phyloP scores from a whole-genome alignment of 2,113 vertebrate species.

The Heterotilapia buettikoferi region DNA sequence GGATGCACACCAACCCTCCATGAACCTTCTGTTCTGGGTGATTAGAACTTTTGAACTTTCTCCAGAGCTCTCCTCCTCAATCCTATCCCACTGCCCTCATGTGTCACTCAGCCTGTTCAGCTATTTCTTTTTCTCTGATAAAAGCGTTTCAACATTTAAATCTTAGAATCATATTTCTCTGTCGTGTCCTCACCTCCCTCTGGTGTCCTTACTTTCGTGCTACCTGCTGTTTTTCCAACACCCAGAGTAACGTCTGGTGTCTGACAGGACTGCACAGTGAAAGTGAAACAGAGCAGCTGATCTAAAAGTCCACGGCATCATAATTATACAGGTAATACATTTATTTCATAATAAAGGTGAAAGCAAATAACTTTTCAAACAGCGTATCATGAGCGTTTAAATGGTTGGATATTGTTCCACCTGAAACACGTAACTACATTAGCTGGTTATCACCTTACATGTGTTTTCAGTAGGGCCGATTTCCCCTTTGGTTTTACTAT shows the following conservation, averaged over 20 bases:
- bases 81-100: background rate
- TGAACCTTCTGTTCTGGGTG: fast-evolving
- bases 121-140: fast-evolving
- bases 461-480: background rate
- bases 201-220: background rate
- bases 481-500: background rate
- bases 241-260: background rate
- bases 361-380: background rate
- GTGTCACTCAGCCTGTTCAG: background rate
- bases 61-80: background rate
- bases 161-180: background rate
- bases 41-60: background rate
- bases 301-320: background rate
- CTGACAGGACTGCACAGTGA: background rate
- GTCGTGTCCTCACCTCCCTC: background rate
- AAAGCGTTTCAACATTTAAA: background rate
- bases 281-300: background rate
- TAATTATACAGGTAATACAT: background rate
- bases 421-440: background rate
- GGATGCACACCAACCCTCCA: background rate
- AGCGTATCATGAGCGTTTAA: background rate
- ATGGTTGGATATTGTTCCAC: background rate
- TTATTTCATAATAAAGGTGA: background rate
- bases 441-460: background rate
- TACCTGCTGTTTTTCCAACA: background rate